A percentile compares a stretch with the other conserved stretches of the same genome.
Evolutionary conservation across 1,140 invertebrate genomes (phyloP).

Genomic region (Aphidius gifuensis): DNA sequence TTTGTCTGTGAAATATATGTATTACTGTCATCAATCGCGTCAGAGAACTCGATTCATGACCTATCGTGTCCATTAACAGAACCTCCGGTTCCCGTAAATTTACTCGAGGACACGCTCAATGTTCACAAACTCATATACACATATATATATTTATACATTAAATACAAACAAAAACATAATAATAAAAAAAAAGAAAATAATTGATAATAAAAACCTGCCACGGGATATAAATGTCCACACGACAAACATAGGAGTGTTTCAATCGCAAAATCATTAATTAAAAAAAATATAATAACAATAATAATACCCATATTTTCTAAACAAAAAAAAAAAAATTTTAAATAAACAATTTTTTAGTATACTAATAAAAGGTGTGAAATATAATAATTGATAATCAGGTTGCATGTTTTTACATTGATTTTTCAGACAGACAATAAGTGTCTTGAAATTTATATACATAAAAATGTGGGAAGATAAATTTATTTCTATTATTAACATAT

Average conservation of each 20-base stretch:
- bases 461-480: no score
- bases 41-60: neutral
- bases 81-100: conserved; percentile 5
- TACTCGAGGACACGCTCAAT: neutral
- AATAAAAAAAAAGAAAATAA: conserved; percentile 1
- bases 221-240: conserved; percentile 8
- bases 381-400: no score
- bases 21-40: neutral
- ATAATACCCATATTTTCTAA: no score
- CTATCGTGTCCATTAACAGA: conserved; percentile 4
- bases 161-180: neutral
- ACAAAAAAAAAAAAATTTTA: no score
- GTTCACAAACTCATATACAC: neutral
- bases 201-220: conserved; percentile 5
- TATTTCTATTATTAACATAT: no score
- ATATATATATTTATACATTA: neutral
- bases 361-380: no score
- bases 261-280: conserved; percentile 5
- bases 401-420: no score
- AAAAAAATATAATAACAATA: no score
- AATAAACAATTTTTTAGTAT: no score
- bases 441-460: no score
- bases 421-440: no score
- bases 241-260: conserved; percentile 20
- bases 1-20: neutral